Base-by-base conservation (phyloP, 2,797 vertebrate genomes). In the Pseudochaenichthys georgianus region DNA sequence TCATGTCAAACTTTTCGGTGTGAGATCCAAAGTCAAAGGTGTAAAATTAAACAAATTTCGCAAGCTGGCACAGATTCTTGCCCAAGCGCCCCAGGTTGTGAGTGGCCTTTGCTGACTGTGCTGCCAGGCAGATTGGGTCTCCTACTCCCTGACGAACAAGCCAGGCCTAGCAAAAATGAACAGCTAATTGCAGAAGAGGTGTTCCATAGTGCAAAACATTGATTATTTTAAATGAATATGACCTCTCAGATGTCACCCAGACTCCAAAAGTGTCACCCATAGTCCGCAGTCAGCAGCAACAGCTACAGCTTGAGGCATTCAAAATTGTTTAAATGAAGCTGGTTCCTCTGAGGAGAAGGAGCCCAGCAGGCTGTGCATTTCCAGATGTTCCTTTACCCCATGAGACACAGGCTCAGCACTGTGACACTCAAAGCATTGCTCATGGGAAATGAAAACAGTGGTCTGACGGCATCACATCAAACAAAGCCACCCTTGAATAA, bases 371-470 rank as follows among this genome's bases (percentile, higher is more conserved):
- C 54, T 75, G 38, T 75, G 54, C 57, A 59, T 74, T 80, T 78
- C 47, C 78, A 86, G 75, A 79, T 88, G 84, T 77, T 84, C 64
- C 34, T 43, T 65, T 55, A 61, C 61, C 73, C 78, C 77, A 50
- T 9, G 74, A 82, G 78, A 81, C 23, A 58, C 21, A 12, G 23
- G 50, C 62, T 68, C 60, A 60, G 66, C 61, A 45, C 54, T 45
- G 72, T 75, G 57, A 81, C 51, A 38, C 61, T 82, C 70, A 63
- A 69, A 78, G 67, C 67, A 68, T 70, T 2, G 7, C 75, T 80
- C 70, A 48, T 54, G 77, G 71, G 63, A 83, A 84, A 58, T 63
- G 71, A 85, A 73, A 82, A 66, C 76, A 78, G 66, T 54, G 75
- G 82, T 87, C 63, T 47, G 67, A 52, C 64, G 46, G 52, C 11